Percentiles rank a stretch among this genome's conserved stretches.
These are phyloP conservation scores for Macaca mulatta DNA, from an alignment of 2,113 vertebrate genomes.

Conservation along the genomic window DNA sequence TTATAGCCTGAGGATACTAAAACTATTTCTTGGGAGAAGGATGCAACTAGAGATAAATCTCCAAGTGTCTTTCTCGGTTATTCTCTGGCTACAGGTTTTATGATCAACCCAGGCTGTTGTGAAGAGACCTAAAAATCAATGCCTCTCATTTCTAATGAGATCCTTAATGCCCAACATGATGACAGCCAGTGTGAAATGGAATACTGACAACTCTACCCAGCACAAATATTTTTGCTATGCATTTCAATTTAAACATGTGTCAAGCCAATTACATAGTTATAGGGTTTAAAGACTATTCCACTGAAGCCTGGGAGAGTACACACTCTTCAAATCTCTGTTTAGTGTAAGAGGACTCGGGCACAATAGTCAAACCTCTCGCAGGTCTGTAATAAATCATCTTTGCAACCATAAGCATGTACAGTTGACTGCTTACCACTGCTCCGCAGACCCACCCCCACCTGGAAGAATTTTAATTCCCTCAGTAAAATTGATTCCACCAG, in stretches of 20 bases:
- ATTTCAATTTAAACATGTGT: constrained; percentile 65
- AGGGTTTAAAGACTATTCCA: constrained; percentile 58
- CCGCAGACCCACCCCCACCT: constrained; percentile 46
- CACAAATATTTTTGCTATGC: constrained; percentile 48
- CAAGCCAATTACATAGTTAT: constrained; percentile 65
- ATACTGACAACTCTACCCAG: constrained; percentile 33
- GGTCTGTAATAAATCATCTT: constrained; percentile 74
- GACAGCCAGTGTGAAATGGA: constrained; percentile 4
- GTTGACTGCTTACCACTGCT: constrained; percentile 67
- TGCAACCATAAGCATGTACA: constrained; percentile 42
- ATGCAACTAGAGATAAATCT: constrained; percentile 43
- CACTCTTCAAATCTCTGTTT: constrained; percentile 61
- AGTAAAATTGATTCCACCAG: constrained; percentile 79
- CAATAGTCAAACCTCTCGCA: constrained; percentile 58
- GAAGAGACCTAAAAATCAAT: constrained; percentile 49
- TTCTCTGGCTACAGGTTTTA: constrained; percentile 42
- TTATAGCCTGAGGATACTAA: constrained; percentile 57
- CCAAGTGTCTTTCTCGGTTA: neutral
- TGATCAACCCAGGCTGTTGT: constrained; percentile 42
- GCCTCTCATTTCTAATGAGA: constrained; percentile 50
- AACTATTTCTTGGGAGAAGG: constrained; percentile 57
- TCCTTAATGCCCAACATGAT: neutral
- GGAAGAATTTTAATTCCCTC: constrained; percentile 81
- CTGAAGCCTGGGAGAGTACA: neutral
- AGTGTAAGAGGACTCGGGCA: constrained; percentile 56